phyloP scores from a whole-genome alignment of 2,888 invertebrate genomes.

The Morinoia aosen region DNA sequence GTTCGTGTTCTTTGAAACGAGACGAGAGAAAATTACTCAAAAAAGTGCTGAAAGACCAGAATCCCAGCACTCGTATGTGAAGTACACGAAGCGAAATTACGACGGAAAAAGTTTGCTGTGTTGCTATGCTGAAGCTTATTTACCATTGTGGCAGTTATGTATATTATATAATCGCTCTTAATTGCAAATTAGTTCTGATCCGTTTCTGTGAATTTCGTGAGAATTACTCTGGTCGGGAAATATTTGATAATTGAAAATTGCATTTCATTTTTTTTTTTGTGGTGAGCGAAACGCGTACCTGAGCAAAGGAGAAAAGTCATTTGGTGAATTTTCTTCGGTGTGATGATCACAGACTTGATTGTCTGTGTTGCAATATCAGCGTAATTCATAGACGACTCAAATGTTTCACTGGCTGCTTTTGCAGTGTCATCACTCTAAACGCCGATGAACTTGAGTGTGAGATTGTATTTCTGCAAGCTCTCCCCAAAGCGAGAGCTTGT shows the following conservation, averaged over 20 bases:
- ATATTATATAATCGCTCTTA: background rate
- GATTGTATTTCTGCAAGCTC: conserved; percentile 2
- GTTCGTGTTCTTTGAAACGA: background rate
- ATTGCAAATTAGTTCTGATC: background rate
- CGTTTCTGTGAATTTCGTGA: background rate
- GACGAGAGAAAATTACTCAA: background rate
- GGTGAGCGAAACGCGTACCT: too few species aligned
- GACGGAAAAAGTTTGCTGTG: background rate
- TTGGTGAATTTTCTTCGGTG: background rate
- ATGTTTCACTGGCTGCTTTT: background rate
- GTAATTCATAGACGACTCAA: background rate
- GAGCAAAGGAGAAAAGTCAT: too few species aligned
- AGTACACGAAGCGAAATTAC: background rate
- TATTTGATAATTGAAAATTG: too few species aligned
- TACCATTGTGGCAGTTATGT: background rate
- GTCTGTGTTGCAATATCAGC: background rate
- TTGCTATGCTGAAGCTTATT: background rate
- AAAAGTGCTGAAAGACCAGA: too few species aligned
- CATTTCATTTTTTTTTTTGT: too few species aligned
- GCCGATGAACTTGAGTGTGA: background rate
- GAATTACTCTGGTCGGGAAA: background rate
- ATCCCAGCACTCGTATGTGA: too few species aligned
- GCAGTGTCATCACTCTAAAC: background rate
- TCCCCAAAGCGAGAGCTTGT: background rate
- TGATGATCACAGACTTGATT: background rate